Evolutionary conservation across 2,888 invertebrate species (phyloP), one percentile per base, ranked within the genome.

Genomic region (Sinohyriopsis cumingii): DNA sequence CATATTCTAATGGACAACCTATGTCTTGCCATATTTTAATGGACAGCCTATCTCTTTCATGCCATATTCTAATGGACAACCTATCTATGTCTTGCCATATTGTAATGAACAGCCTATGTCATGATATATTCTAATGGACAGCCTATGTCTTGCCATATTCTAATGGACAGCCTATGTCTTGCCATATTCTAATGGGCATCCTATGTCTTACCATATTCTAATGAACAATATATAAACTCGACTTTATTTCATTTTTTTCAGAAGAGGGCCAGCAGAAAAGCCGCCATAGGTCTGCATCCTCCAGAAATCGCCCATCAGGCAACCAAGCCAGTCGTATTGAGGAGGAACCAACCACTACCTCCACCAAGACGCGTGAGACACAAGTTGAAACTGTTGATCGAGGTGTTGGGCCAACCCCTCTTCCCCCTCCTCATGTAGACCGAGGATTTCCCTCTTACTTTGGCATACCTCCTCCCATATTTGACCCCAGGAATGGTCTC

Each of bases 341-440:
- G 71, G 87, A 87, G 73, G 86, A 86, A 67, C 84, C 84, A 12
- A 77, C 78, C 65, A 78, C 76, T 25, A 76, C 81, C 71, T 72
- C 78, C 24, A 76, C 77, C 66, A 78, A 75, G 65, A 75, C 76
- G 59, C 76, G 81, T 3, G 81, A 79, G 59, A 80, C 78, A 56
- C 73, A 77, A 56, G 84, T 87, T 69, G 88, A 88, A 77, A 88
- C 88, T 19, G 86, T 87, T 22, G 88, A 88, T 73, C 79, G 88
- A 59, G 88, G 88, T 60, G 86, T 87, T 45, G 88, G 88, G n/a
- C 88, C 88, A 22, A 88, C 88, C 28, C 88, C 88, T 18, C 78
- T 82, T 24, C 88, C 88, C 19, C 84, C 82, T 19, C 82, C 82
- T n/a, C 74, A 77, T 75, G 73, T 82, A 67, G 81, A 81, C 73